These are phyloP conservation scores for Heliconius nattereri DNA, from an alignment of 1,140 invertebrate species.

Conservation along the genomic window DNA sequence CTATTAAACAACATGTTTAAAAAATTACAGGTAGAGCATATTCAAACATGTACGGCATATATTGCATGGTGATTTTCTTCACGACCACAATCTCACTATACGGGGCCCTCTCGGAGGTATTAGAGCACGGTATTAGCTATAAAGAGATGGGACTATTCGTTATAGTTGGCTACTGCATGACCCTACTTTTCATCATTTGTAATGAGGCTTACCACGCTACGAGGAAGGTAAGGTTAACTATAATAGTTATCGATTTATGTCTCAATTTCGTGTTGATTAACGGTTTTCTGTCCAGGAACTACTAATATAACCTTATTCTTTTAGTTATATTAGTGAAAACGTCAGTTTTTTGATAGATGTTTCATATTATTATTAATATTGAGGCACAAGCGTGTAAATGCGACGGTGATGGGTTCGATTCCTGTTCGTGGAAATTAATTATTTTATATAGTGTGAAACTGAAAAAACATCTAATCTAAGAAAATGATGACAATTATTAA, in stretches of 20 bases:
- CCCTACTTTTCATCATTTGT: slow-evolving; percentile 85
- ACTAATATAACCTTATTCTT: not conserved
- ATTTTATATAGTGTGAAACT: too few relatives aligned
- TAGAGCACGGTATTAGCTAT: slow-evolving; percentile 85
- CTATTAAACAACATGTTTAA: too few relatives aligned
- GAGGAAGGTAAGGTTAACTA: slow-evolving; percentile 70
- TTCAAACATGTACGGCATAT: slow-evolving; percentile 87
- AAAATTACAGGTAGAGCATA: slow-evolving; percentile 82
- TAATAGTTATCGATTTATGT: slow-evolving; percentile 16
- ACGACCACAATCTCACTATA: slow-evolving; percentile 86
- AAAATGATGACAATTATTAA: too few relatives aligned
- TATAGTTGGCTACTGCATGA: slow-evolving; percentile 86
- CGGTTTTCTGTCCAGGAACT: not conserved
- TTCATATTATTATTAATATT: too few relatives aligned
- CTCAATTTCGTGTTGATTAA: slow-evolving; percentile 28
- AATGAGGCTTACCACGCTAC: slow-evolving; percentile 86
- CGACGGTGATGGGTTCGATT: too few relatives aligned
- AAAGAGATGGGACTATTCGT: slow-evolving; percentile 86
- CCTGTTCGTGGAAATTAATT: too few relatives aligned
- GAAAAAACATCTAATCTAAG: too few relatives aligned
- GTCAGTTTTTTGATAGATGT: too few relatives aligned
- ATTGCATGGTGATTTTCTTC: slow-evolving; percentile 86
- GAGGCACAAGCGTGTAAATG: too few relatives aligned
- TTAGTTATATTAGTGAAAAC: too few relatives aligned
- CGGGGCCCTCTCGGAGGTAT: slow-evolving; percentile 85